Base-by-base conservation (phyloP, 2,888 invertebrate genomes). In the Rhimphoctona megacephalus region DNA sequence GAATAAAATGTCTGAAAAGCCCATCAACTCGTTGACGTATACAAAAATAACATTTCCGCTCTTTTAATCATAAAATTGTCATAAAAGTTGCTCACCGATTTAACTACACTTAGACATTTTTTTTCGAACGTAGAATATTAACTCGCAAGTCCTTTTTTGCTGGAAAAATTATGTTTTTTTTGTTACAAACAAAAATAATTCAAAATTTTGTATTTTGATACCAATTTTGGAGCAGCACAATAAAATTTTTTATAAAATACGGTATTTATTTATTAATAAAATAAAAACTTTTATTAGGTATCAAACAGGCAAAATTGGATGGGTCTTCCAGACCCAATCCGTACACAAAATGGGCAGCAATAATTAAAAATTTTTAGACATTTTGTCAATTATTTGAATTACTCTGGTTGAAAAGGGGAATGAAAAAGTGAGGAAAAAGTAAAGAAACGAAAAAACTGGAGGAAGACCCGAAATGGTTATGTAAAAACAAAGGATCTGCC, bases 11-110 rank as follows among this genome's bases (percentile, higher is more conserved):
- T 52, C 33, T 33, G 69, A 25, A 33, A 36, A 61, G 9, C 14
- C 46, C 33, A 46, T 77, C 25, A 77, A 74, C 57, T 30, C n/a
- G 19, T 57, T 74, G 57, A 17, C 22, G 43, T 73, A 17, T 76
- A 76, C 17, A 61, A 61, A 64, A 19, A 25, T 25, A 61, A 64
- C 61, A 46, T 76, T 46, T 76, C 64, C 76, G 61, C n/a, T 64
- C 76, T 64, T 39, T 17, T 30, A 76, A 76, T 76, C 19, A 76
- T 74, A 76, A 76, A 76, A 76, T 64, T 46, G 43, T 46, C 76
- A 46, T 76, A 64, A 76, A 76, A 64, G 46, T 52, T 73, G n/a
- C 36, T 19, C 33, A 19, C n/a, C 22, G 30, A 46, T 64, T 76
- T 30, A 25, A n/a, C 19, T 43, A 76, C 61, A 64, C 46, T 43